Conservation (phyloP, 2,888 invertebrate species). For the Autographa pulchrina region DNA sequence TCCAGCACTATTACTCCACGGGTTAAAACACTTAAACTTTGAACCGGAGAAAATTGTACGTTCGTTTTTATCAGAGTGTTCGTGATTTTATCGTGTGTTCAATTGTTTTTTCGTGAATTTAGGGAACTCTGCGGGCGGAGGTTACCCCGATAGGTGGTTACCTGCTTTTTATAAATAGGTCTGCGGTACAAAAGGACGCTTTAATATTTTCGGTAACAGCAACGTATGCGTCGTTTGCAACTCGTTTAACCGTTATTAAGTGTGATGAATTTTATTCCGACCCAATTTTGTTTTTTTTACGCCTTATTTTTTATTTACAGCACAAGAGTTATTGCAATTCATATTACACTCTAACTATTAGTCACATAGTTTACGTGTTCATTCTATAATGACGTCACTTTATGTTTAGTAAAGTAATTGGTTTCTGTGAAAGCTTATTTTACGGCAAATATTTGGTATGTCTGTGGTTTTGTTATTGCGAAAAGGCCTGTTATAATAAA, state of each 20-base stretch:
- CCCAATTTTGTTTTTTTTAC: slow-evolving; percentile 38
- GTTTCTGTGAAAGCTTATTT: not conserved
- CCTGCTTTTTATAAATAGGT: slow-evolving; percentile 55
- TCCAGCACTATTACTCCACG: slow-evolving; percentile 70
- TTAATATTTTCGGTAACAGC: slow-evolving; percentile 47
- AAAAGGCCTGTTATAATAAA: not conserved
- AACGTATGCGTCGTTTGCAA: slow-evolving; percentile 44
- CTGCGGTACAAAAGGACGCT: slow-evolving; percentile 30
- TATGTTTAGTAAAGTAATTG: slow-evolving; percentile 3
- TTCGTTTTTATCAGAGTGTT: slow-evolving; percentile 58
- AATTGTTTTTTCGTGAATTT: slow-evolving; percentile 57
- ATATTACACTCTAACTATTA: not conserved
- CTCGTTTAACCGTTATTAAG: slow-evolving; percentile 42
- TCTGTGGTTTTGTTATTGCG: not conserved
- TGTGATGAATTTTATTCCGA: slow-evolving; percentile 48
- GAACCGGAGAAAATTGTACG: slow-evolving; percentile 63
- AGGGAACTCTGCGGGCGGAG: slow-evolving; percentile 20
- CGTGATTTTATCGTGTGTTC: slow-evolving; percentile 51
- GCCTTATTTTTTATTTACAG: slow-evolving; percentile 21
- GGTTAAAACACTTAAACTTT: slow-evolving; percentile 78
- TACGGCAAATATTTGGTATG: not conserved
- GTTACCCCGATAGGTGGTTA: slow-evolving; percentile 33
- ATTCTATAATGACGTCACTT: not conserved
- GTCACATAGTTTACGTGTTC: not conserved
- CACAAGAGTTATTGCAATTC: not conserved